Evolutionary conservation across 2,113 vertebrate species (phyloP).

Genomic region (Etheostoma spectabile): DNA sequence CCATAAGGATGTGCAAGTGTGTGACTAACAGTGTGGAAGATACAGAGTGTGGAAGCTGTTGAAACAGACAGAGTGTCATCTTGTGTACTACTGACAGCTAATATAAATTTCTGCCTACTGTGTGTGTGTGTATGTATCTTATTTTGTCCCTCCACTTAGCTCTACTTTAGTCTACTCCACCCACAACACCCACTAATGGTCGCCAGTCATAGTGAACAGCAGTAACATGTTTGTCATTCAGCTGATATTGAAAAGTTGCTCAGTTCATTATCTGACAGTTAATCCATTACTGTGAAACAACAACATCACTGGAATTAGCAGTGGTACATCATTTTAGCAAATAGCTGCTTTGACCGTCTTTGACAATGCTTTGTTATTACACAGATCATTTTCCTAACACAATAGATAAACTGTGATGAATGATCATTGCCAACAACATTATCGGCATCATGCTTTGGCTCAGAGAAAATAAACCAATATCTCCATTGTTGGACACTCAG

Average conservation of each 20-base stretch:
- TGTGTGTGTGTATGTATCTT: too few relatives aligned
- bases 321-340: slow-evolving; percentile 22
- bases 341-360: neutral
- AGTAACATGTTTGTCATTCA: slow-evolving; percentile 11
- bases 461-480: neutral
- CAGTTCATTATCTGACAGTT: slow-evolving; percentile 16
- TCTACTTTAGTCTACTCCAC: neutral
- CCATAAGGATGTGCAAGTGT: too few relatives aligned
- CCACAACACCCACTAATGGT: neutral
- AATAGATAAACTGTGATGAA: slow-evolving; percentile 48
- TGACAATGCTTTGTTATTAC: slow-evolving; percentile 56
- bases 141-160: neutral
- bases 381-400: slow-evolving; percentile 23
- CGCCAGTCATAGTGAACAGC: neutral
- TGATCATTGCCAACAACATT: slow-evolving; percentile 19
- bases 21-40: too few relatives aligned
- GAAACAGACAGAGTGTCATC: too few relatives aligned
- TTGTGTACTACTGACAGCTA: too few relatives aligned
- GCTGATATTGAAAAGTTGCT: slow-evolving; percentile 25
- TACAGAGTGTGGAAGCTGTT: too few relatives aligned
- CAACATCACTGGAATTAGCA: slow-evolving; percentile 1
- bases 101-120: too few relatives aligned
- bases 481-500: neutral
- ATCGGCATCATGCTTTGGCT: too few relatives aligned
- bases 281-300: slow-evolving; percentile 31